Percentiles rank a stretch among this genome's conserved stretches.
Conservation (phyloP, 2,888 invertebrate genomes). For the Tenthredo scrophulariae region DNA sequence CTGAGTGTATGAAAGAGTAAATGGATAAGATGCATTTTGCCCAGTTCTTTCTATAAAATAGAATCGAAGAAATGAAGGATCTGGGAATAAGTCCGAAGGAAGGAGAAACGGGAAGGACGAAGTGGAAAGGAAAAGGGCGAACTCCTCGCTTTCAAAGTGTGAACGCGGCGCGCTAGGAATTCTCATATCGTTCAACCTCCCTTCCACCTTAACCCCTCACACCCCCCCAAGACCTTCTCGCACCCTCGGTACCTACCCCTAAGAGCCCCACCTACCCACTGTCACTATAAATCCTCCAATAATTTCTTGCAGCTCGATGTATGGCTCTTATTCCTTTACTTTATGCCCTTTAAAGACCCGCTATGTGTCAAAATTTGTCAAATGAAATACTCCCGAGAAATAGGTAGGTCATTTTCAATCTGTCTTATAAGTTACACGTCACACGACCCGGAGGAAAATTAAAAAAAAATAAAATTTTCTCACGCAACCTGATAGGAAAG, state of each 20-base stretch:
- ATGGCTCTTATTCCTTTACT: slow-evolving; percentile 52
- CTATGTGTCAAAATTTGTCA: slow-evolving; percentile 40
- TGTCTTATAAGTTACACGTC: neutral
- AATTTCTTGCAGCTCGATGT: slow-evolving; percentile 51
- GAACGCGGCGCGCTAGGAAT: slow-evolving; percentile 54
- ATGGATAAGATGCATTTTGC: slow-evolving; percentile 5
- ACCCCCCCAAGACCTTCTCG: neutral
- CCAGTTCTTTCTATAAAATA: neutral
- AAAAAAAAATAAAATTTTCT: neutral
- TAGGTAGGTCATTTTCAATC: neutral
- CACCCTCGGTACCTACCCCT: slow-evolving; percentile 21
- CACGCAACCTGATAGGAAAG: neutral
- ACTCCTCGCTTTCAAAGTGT: slow-evolving; percentile 51
- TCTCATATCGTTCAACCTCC: slow-evolving; percentile 53
- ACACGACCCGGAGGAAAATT: neutral
- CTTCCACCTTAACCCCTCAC: neutral
- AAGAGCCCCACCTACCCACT: slow-evolving; percentile 28
- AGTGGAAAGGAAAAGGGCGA: slow-evolving; percentile 38
- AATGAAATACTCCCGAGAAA: slow-evolving; percentile 6
- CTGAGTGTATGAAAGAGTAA: neutral
- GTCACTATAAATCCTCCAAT: slow-evolving; percentile 54
- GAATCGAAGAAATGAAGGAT: slow-evolving; percentile 33
- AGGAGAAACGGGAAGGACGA: slow-evolving; percentile 18
- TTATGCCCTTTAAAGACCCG: slow-evolving; percentile 42
- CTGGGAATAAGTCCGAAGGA: neutral